Evolutionary conservation across 2,797 vertebrate species (phyloP), one percentile per base, ranked within the genome.

Genomic region (Alauda arvensis): DNA sequence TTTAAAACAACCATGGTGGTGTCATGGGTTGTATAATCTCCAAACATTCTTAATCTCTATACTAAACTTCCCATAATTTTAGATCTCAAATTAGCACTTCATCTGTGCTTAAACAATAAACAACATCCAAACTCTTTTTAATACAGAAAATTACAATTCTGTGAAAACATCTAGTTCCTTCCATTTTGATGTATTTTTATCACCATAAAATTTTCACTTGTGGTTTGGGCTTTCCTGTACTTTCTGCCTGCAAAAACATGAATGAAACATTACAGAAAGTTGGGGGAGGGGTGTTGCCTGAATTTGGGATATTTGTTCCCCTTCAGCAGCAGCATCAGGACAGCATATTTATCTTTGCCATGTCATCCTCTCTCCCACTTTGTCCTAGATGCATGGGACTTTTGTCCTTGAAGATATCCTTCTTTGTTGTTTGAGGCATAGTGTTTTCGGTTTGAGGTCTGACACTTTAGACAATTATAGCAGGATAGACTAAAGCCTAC

Each of bases 1-100:
- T 94, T 94, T 86, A 94, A 93, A 95, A 87, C 23, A 85, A 61
- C 25, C 57, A 11, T 52, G 14, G 20, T 59, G 18, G 16, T 76
- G 34, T 91, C 66, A 89, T 88, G 86, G 93, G 71, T 95, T 46
- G 71, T 53, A 42, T 55, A 43, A 61, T 77, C 63, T 61, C 28
- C 87, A 87, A 74, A 86, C 34, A 53, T 78, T 86, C 28, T 74
- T 70, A 89, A 33, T 87, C 34, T 75, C 42, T 84, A 28, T 59
- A n/a, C 79, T 87, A 87, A 94, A 91, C 40, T 60, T 89, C 75
- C 69, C 59, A 70, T 55, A 65, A 26, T 31, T 78, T 72, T 55
- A 67, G 13, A 31, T 62, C 86, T 83, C 49, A 85, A 77, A 79
- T 77, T 69, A 80, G 53, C 33, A 75, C 18, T 29, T 90, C 23